Evolutionary conservation across 2,888 invertebrate genomes (phyloP).

Genomic region (Xanthia icteritia): DNA sequence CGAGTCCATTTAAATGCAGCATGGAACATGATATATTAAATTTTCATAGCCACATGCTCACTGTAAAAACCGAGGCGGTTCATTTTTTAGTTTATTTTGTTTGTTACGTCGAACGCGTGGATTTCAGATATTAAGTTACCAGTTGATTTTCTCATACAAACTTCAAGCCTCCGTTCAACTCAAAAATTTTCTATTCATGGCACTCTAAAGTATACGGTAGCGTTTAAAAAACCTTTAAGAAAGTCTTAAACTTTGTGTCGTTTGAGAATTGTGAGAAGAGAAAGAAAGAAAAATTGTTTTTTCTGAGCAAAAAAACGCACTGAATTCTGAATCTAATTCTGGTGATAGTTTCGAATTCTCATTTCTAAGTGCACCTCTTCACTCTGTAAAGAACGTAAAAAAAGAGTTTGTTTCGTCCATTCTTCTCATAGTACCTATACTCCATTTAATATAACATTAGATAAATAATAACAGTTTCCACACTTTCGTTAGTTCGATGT

Average conservation of each 20-base stretch:
- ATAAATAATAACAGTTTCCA: no score
- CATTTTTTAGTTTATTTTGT: constrained; percentile 24
- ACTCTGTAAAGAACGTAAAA: neutral
- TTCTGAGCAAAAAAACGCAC: neutral
- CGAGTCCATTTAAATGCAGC: constrained; percentile 61
- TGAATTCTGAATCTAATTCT: neutral
- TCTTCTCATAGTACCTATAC: no score
- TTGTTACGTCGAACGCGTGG: neutral
- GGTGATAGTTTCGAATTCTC: neutral
- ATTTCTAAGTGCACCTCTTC: no score
- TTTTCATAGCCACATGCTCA: constrained; percentile 55
- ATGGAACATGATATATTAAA: constrained; percentile 62
- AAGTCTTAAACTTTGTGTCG: neutral
- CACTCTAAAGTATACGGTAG: neutral
- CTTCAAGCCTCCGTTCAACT: neutral
- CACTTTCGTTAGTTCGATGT: no score
- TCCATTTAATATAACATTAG: no score
- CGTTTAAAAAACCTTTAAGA: no score
- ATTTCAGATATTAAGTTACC: constrained; percentile 19
- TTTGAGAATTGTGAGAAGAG: neutral
- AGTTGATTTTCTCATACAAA: constrained; percentile 7
- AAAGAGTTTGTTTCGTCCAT: neutral
- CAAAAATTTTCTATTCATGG: neutral
- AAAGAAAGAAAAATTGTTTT: neutral
- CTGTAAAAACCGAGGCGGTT: constrained; percentile 18